Base-by-base conservation (phyloP, 2,888 invertebrate genomes). In the Sminthurides aquaticus region DNA sequence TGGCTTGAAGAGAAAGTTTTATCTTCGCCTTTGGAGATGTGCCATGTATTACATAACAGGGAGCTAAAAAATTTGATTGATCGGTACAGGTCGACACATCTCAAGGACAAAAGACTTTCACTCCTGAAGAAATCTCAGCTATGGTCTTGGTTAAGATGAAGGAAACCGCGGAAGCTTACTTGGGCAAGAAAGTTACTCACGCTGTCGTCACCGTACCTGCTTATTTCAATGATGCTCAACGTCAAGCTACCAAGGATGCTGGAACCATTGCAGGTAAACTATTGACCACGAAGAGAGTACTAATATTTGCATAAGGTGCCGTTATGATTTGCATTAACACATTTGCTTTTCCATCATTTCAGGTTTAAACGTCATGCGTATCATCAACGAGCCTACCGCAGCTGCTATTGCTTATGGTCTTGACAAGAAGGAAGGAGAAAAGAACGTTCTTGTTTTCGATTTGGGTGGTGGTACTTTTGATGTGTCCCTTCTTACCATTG, bases 401-500 rank as follows among this genome's bases (percentile, higher is more conserved):
- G 96, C 96, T 59, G 96, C 95, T 69, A 95, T 96, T 78, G 96
- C 96, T 63, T 97, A 97, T 76, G 96, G 96, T 78, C 83, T 97
- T 71, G 96, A 97, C 81, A 96, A 96, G 81, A 93, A 90, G 77
- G 94, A 94, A 69, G 95, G 94, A 57, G 98, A 98, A 80, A 96
- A 97, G 84, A 99, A 99, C 77, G 94, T 99, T 24, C 83, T 99
- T 59, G 97, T 99, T 18, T 99, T 98, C 80, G 98, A 99, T 83
- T 86, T 99, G 81, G 98, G 99, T 77, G 99, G 99, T 79, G 99
- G 98, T 81, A 99, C 99, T 72, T 99, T 99, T 78, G 99, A 99
- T 81, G 99, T 99, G 22, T 97, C 97, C 49, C 85, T 99, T 24
- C 84, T 99, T 62, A 98, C 97, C 71, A 99, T 99, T 78, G 98